Base-by-base conservation (phyloP, 2,888 invertebrate genomes). In the Hetaerina titia region DNA sequence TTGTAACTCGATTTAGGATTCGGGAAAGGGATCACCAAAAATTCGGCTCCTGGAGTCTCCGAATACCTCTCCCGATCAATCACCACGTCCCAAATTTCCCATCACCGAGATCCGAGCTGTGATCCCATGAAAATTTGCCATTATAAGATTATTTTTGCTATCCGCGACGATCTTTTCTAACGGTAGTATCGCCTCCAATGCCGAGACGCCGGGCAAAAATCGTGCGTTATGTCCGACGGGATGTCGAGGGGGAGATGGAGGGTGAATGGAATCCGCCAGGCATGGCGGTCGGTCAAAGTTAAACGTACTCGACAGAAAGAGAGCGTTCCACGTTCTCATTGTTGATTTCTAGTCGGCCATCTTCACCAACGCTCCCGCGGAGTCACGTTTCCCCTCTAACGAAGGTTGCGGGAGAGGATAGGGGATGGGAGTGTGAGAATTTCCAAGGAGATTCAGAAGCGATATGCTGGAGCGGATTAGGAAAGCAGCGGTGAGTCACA, bases 401-500 rank as follows among this genome's bases (percentile, higher is more conserved):
- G 81, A 15, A 81, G 22, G 11, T 31, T 25, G 25, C 19, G 22
- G n/a, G n/a, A 31, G 81, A 6, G 31, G 81, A 5, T 25, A 13
- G n/a, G 25, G 4, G 31, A 6, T 5, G 31, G 81, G 13, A 31
- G 81, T 69, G 31, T 81, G 25, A 31, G 69, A 69, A 69, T 22
- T 4, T 69, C 7, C 19, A 81, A 81, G 81, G 81, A 81, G 81
- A 81, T 81, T 31, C 81, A 81, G 81, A 22, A 81, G 81, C 31
- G 81, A 81, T 25, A 81, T 81, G 25, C 25, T 81, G 81, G 31
- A 81, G 81, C 31, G 11, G 81, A 81, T 81, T 81, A 81, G 31
- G 31, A 31, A 81, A 31, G 81, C 69, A 31, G 81, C 81, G 81
- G 81, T 81, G 81, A 81, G 81, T 81, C 81, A 81, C 81, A 45